These are phyloP conservation scores for Trypoxylus dichotomus DNA, from an alignment of 1,140 invertebrate genomes.

Conservation along the genomic window DNA sequence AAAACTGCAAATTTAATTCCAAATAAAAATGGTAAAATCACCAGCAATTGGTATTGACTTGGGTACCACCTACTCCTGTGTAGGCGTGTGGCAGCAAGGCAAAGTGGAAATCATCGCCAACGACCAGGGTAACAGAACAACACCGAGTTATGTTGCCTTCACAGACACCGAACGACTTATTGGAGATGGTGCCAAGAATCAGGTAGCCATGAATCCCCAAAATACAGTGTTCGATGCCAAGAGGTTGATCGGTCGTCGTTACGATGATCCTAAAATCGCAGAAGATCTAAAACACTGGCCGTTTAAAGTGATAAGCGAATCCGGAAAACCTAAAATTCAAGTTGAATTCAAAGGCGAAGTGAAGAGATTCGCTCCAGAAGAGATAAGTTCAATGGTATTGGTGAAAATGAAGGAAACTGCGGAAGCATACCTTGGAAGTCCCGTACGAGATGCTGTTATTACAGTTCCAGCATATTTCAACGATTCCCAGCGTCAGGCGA, in stretches of 20 bases:
- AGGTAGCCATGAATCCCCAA: slow-evolving; percentile 67
- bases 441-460: slow-evolving; percentile 58
- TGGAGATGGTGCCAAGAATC: slow-evolving; percentile 61
- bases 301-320: slow-evolving; percentile 65
- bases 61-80: slow-evolving; percentile 80
- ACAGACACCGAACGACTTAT: slow-evolving; percentile 79
- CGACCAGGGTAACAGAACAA: slow-evolving; percentile 93
- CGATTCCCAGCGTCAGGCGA: slow-evolving; percentile 70
- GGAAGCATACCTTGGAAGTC: slow-evolving; percentile 58
- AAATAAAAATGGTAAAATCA: slow-evolving; percentile 75
- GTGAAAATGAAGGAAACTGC: slow-evolving; percentile 64
- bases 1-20: too few relatives aligned
- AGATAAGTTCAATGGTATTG: slow-evolving; percentile 72
- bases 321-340: slow-evolving; percentile 64
- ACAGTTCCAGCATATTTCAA: slow-evolving; percentile 70
- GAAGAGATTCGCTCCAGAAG: slow-evolving; percentile 76
- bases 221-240: slow-evolving; percentile 75
- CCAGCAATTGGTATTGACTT: slow-evolving; percentile 81
- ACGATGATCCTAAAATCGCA: slow-evolving; percentile 70
- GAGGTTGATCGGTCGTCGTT: slow-evolving; percentile 66
- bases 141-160: slow-evolving; percentile 89
- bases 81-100: slow-evolving; percentile 80
- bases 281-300: slow-evolving; percentile 70
- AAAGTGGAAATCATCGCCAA: slow-evolving; percentile 94
- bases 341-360: slow-evolving; percentile 72